A percentile compares a stretch with the other conserved stretches of the same genome.
phyloP scores from a whole-genome alignment of 2,113 vertebrate genomes.

The Sinosuthora webbiana region DNA sequence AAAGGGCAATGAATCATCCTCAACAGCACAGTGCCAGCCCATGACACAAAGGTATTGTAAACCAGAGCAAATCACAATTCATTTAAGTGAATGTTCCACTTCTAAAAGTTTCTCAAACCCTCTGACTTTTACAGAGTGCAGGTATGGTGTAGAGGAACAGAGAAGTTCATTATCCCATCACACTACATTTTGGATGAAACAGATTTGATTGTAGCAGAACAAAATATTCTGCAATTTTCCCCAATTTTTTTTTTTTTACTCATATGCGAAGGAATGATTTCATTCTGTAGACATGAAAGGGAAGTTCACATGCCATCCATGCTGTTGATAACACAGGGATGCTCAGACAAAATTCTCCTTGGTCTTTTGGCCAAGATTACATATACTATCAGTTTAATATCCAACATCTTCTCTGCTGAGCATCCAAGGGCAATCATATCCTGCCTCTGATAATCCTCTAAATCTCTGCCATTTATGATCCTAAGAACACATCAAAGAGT shows the following conservation, averaged over 20 bases:
- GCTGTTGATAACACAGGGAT: background rate
- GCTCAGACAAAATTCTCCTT: background rate
- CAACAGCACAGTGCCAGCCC: background rate
- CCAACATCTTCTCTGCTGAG: constrained; percentile 28
- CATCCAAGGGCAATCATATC: background rate
- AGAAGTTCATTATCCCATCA: background rate
- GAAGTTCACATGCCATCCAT: background rate
- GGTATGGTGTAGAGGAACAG: background rate
- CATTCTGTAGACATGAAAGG: background rate
- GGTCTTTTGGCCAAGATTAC: constrained; percentile 15
- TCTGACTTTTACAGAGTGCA: background rate
- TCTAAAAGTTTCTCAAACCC: background rate
- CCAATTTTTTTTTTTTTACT: background rate
- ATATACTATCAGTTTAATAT: background rate
- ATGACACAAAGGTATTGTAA: rapidly evolving
- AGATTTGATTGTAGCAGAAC: background rate
- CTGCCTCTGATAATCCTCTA: constrained; percentile 25
- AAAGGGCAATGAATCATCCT: background rate
- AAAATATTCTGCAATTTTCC: background rate
- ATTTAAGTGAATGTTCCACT: background rate
- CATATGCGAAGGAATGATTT: background rate
- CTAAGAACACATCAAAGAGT: constrained; percentile 34
- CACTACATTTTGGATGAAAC: background rate
- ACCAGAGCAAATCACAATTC: background rate
- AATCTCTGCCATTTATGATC: constrained; percentile 16